A percentile compares a stretch with the other conserved stretches of the same genome.
Evolutionary conservation across 92 coral and sea anemone species (phyloP).

Genomic region (Bergia sp.): DNA sequence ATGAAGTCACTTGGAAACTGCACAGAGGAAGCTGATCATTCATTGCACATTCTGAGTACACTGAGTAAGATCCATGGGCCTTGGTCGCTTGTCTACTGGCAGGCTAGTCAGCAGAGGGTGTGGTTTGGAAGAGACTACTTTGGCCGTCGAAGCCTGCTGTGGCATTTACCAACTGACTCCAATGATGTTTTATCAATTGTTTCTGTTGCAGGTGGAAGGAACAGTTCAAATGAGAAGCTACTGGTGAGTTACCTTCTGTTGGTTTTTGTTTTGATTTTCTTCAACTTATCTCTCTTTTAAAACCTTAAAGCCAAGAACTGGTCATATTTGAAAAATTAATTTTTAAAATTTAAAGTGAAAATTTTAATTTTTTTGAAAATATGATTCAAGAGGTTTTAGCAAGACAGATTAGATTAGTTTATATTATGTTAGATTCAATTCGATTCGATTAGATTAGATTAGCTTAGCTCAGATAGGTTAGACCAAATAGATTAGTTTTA

Average conservation of each 20-base stretch:
- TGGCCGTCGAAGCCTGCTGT: slow-evolving; percentile 94
- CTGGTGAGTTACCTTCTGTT: slow-evolving; percentile 13
- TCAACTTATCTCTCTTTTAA: no score
- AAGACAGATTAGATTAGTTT: no score
- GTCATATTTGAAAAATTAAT: no score
- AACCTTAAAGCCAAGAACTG: no score
- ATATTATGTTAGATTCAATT: no score
- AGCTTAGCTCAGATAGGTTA: no score
- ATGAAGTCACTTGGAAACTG: slow-evolving; percentile 43
- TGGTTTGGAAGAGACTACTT: slow-evolving; percentile 99
- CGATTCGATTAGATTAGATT: no score
- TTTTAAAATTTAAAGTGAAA: no score
- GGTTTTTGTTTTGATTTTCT: neutral
- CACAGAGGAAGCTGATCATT: slow-evolving; percentile 2
- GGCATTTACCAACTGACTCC: slow-evolving; percentile 86
- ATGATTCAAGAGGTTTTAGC: no score
- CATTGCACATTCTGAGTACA: slow-evolving; percentile 67
- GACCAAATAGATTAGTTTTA: no score
- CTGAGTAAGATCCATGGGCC: slow-evolving; percentile 84
- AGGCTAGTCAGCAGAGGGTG: slow-evolving; percentile 69
- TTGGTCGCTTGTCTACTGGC: slow-evolving; percentile 94
- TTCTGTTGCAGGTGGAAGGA: slow-evolving; percentile 72
- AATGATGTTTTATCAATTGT: slow-evolving; percentile 70
- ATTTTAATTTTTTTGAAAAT: no score
- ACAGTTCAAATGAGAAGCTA: slow-evolving; percentile 26